Base-by-base conservation (phyloP, 2,888 invertebrate genomes). In the Tenthredo mesomela region DNA sequence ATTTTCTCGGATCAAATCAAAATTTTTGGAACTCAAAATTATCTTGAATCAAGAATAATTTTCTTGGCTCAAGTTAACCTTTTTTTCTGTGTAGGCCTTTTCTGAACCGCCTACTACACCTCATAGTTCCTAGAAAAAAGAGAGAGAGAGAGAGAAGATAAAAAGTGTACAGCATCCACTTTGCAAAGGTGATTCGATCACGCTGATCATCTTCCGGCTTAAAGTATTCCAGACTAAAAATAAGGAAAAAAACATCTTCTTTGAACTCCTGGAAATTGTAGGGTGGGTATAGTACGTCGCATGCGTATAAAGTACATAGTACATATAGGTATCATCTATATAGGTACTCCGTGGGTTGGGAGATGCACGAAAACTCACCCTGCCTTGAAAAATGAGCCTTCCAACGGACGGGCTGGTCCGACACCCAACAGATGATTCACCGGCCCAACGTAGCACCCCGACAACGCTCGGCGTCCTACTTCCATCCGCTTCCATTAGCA, bases 311-410 rank as follows among this genome's bases (percentile, higher is more conserved):
- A 86, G 86, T 87, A 88, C 87, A 88, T n/a, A n/a, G n/a, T n/a
- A n/a, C 88, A 89, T 86, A 86, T 88, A 88, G 86, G 87, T 88
- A 86, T 87, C 86, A 85, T 67, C 87, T 87, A 86, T 87, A 84
- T 87, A 87, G 87, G n/a, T n/a, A n/a, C n/a, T 86, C 87, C 87
- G 87, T 86, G 87, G 86, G 87, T 87, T 88, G 86, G 86, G 86
- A 85, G 88, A 87, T 87, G 85, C 87, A 87, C 86, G 87, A 87
- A 87, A 88, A 87, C 87, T 86, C 86, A 86, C 85, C 87, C 86
- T 86, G 83, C 84, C 86, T 87, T 90, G 90, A 91, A 90, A 90
- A 90, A 89, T 89, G 90, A 89, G 89, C 84, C 88, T 88, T 88
- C 86, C 85, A 37, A 65, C 67, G 67, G 82, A 21, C 25, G 82